Evolutionary conservation across 2,888 invertebrate species (phyloP), one percentile per base, ranked within the genome.

Genomic region (Eulithis prunata): DNA sequence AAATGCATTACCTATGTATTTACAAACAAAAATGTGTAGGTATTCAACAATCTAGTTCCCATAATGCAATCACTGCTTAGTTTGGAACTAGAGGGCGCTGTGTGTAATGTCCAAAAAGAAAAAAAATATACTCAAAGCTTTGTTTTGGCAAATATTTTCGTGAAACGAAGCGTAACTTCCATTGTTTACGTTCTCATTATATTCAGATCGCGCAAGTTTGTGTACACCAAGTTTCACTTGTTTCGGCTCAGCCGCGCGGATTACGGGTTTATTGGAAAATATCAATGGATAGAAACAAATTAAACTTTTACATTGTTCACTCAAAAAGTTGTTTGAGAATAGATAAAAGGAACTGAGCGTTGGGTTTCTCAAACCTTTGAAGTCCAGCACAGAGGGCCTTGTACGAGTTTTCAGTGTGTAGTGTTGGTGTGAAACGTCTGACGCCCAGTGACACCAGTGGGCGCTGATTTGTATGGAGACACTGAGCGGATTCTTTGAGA

Each of bases 161-260:
- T 69, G 70, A 73, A 67, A 80, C 49, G 53, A 73, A 75, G 78
- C 71, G 72, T 74, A 45, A 79, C 78, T 80, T 72, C 68, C 68
- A 76, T 74, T 81, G 76, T 81, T 76, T 57, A 86, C 82, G 83
- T 82, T 81, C 74, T 81, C 82, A 87, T 88, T 87, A 87, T 86
- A 85, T 86, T 84, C 78, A 79, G 76, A 83, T 83, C 81, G 80
- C 65, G 73, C 75, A 79, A 82, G 80, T 81, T 81, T 82, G 73
- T 75, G 63, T 68, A 73, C 71, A 68, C 66, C 62, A 73, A 78
- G 80, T 74, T 78, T 81, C 68, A 63, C 52, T 65, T 64, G 66
- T 65, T 58, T 57, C 52, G 52, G 70, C 64, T 56, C 63, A 68
- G 57, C 68, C 57, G 64, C 51, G 64, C 28, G 59, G 64, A 68